Conservation (phyloP, 2,113 vertebrate species). For the Myocastor coypus region DNA sequence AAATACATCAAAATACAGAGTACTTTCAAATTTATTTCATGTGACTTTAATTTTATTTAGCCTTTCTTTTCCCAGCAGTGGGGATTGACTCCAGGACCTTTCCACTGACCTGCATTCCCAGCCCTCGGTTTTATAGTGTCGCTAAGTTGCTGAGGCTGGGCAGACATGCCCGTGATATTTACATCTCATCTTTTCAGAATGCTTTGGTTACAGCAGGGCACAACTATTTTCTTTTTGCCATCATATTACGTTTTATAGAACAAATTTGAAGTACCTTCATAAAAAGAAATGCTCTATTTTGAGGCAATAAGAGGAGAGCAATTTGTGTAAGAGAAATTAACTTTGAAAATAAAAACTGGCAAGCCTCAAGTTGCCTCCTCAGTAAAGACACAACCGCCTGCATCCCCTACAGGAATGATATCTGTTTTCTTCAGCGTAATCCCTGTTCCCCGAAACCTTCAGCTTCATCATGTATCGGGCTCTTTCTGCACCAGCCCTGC, state of each 20-base stretch:
- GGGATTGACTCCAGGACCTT: not conserved
- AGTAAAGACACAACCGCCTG: constrained; percentile 84
- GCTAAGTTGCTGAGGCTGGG: not conserved
- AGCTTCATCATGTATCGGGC: constrained; percentile 85
- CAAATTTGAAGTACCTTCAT: not conserved
- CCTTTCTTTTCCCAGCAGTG: not conserved
- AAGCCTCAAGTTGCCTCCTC: constrained; percentile 83
- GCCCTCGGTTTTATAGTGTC: not conserved
- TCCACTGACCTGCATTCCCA: not conserved
- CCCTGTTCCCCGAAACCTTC: constrained; percentile 83
- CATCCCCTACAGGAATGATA: constrained; percentile 82
- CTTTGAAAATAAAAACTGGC: not conserved
- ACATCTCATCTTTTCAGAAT: not conserved
- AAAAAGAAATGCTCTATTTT: not conserved
- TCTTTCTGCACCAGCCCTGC: constrained; percentile 85
- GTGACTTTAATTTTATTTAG: not conserved
- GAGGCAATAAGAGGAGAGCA: not conserved
- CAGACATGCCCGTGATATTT: not conserved
- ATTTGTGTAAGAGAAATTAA: not conserved
- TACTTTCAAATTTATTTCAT: not conserved
- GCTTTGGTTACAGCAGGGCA: not conserved
- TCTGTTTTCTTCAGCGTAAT: constrained; percentile 83
- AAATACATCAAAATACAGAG: not conserved
- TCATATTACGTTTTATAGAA: not conserved
- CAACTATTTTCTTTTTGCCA: not conserved